Base-by-base conservation (phyloP, 2,888 invertebrate genomes). In the Polymixis flavicincta region DNA sequence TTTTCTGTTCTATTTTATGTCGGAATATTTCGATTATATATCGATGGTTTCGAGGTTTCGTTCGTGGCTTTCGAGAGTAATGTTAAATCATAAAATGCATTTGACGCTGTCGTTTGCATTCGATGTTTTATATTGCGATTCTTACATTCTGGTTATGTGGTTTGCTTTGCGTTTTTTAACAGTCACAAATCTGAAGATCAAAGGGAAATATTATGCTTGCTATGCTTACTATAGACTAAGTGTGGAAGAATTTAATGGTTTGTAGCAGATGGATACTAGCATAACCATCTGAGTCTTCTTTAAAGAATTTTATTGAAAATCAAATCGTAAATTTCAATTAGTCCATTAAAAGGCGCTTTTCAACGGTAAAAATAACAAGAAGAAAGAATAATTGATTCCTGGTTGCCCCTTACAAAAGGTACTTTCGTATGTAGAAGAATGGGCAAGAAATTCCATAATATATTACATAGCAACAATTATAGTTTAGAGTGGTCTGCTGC, bases 21-120 rank as follows among this genome's bases (percentile, higher is more conserved):
- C 14, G 52, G 45, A 32, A 61, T 78, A 65, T 83, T 78, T 71
- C 50, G 59, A 68, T 83, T 67, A 60, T 77, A 19, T 72, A 9
- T 25, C 72, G 42, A 54, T 63, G 52, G 71, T 64, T 42, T 37
- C 60, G 78, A 78, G 17, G 54, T 79, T 63, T 55, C 37, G 59
- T 78, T 66, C 28, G 65, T 50, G n/a, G 25, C 17, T 14, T 68
- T 65, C 28, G 19, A 59, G 42, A 78, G 54, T 70, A 66, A 84
- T 69, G 75, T 72, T 66, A 72, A 81, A 73, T 72, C 81, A 74
- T 71, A 74, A 73, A 78, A 78, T 72, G 71, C 57, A 70, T 74
- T 52, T 57, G 61, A 54, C 28, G 48, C 13, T 71, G 67, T 67
- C 37, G 71, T 67, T 65, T 60, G 28, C n/a, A 64, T 60, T 81